A percentile compares a stretch with the other conserved stretches of the same genome.
These are phyloP conservation scores for Dione vanillae DNA, from an alignment of 2,888 invertebrate species.

Conservation along the genomic window DNA sequence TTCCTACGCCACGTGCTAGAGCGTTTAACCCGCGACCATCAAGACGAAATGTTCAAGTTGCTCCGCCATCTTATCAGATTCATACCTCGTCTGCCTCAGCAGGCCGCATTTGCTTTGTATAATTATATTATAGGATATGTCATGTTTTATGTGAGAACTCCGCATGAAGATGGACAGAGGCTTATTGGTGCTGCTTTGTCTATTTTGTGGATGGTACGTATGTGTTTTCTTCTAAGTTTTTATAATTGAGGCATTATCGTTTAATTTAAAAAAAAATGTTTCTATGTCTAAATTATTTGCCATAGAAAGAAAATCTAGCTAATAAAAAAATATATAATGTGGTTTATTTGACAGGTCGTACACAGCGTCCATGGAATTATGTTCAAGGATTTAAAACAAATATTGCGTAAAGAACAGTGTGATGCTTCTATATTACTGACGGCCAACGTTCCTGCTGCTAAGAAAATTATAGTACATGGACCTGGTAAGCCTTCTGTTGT, in stretches of 20 bases:
- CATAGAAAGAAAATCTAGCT: neutral
- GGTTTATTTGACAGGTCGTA: conserved; percentile 88
- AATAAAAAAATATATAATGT: too few relatives aligned
- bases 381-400: conserved; percentile 99
- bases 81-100: conserved; percentile 96
- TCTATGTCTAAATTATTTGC: neutral
- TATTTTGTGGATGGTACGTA: conserved; percentile 95
- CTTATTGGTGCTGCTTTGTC: conserved; percentile 97
- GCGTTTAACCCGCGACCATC: conserved; percentile 95
- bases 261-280: too few relatives aligned
- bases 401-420: conserved; percentile 98
- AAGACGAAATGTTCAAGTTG: conserved; percentile 97
- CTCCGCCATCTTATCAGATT: conserved; percentile 96
- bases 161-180: conserved; percentile 97
- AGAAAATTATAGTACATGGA: conserved; percentile 99
- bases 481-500: conserved; percentile 68
- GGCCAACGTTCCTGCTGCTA: conserved; percentile 99
- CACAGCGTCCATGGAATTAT: conserved; percentile 99
- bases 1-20: conserved; percentile 98
- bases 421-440: conserved; percentile 98
- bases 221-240: neutral
- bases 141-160: conserved; percentile 99
- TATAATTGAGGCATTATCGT: neutral
- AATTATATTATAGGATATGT: conserved; percentile 99
- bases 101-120: conserved; percentile 98